Base-by-base conservation (phyloP, 2,888 invertebrate genomes). In the Drosophila birchii region DNA sequence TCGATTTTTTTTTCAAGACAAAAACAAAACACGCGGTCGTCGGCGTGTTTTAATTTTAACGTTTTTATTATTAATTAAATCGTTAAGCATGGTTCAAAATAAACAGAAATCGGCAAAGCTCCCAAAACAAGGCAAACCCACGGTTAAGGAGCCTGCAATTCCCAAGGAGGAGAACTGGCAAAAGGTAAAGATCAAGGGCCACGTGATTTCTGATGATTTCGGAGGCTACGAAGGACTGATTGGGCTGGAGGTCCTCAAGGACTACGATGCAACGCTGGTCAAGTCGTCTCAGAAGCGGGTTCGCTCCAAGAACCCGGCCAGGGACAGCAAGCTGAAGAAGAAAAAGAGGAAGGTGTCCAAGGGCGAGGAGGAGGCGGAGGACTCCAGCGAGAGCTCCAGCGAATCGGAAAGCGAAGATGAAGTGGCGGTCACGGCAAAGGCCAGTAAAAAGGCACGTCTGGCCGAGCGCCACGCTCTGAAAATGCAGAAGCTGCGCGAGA, bases 201-300 rank as follows among this genome's bases (percentile, higher is more conserved):
- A 92, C 71, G 84, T 94, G 67, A 87, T 93, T 41, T 90, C 91
- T 0, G 91, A 93, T 56, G 92, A 93, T 45, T 92, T 92, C 18
- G 92, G 90, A 5, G 93, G 93, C 68, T 93, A 95, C 59, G 95
- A 96, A 76, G 96, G 95, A 14, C 94, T 97, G 72, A 94, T 96
- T 39, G 97, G 96, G 1, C 94, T 97, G 47, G 97, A 97, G 92
- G 96, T 97, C 87, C 94, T 97, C 70, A 94, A 94, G 5, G 94
- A 95, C 78, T 97, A 97, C 89, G 94, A 94, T 73, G 90, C 85
- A 1, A 58, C 70, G 8, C 57, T 95, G 49, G 93, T 94, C 78
- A 87, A 86, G 58, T 91, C 80, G 5, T 79, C 92, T 88, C 93
- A 93, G 92, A 93, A 93, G 39, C 51, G 49, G 16, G 16, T 41